Conservation (phyloP, 1,140 invertebrate genomes). For the Sycobia sp. region DNA sequence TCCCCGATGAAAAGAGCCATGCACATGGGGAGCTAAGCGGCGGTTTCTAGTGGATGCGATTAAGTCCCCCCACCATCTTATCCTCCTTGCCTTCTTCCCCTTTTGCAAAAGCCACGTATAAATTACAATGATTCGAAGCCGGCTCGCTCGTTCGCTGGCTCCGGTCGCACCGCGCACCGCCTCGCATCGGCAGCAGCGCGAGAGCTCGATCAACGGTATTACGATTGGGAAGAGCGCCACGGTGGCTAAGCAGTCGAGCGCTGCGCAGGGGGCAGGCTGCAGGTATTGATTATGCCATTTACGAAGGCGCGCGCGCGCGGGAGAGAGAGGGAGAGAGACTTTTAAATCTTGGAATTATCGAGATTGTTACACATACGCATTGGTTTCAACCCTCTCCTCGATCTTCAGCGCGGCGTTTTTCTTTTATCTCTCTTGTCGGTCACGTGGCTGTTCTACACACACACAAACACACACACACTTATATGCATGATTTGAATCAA, state of each 20-base stretch:
- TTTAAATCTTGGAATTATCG: constrained; percentile 28
- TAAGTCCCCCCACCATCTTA: neutral
- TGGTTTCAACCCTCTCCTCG: too few species aligned
- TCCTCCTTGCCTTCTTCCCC: neutral
- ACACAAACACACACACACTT: too few species aligned
- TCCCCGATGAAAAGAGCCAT: neutral
- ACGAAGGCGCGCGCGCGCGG: constrained; percentile 7
- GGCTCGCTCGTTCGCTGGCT: too few species aligned
- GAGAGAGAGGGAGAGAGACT: neutral
- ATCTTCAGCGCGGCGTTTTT: neutral
- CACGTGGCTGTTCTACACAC: too few species aligned
- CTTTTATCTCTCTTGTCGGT: neutral
- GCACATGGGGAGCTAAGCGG: too few species aligned
- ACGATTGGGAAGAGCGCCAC: constrained; percentile 9
- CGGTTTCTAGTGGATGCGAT: too few species aligned
- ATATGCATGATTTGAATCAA: too few species aligned
- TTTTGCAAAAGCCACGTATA: constrained; percentile 10
- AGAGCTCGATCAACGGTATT: constrained; percentile 19
- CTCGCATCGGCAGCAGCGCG: too few species aligned
- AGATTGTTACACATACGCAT: constrained; percentile 30
- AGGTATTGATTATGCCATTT: constrained; percentile 33
- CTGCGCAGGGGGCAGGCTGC: too few species aligned
- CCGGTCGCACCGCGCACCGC: too few species aligned
- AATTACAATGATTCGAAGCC: constrained; percentile 22
- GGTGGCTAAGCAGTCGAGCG: constrained; percentile 28